A percentile compares a stretch with the other conserved stretches of the same genome.
phyloP scores from a whole-genome alignment of 2,113 vertebrate genomes.

The Muntiacus reevesi region DNA sequence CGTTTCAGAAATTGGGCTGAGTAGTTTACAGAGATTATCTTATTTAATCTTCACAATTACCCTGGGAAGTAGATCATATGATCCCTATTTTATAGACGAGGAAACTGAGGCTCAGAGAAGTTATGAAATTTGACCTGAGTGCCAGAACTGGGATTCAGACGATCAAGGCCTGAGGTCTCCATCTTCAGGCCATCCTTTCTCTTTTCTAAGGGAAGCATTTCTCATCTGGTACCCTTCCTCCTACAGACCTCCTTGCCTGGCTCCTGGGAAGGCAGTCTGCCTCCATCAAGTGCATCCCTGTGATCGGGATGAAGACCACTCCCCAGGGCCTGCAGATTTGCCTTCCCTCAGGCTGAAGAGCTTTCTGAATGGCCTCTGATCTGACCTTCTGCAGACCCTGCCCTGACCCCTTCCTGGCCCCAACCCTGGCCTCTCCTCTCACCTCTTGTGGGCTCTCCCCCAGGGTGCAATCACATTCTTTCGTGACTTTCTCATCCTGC shows the following conservation, averaged over 20 bases:
- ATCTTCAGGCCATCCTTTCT: background rate
- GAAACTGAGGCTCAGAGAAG: background rate
- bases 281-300: accelerated
- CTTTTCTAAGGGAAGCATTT: background rate
- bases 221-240: accelerated
- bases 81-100: background rate
- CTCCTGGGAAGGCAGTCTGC: background rate
- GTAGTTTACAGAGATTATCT: background rate
- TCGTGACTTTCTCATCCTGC: background rate
- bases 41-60: background rate
- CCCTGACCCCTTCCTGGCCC: background rate
- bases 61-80: background rate
- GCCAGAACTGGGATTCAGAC: background rate
- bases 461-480: accelerated
- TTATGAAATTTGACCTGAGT: background rate
- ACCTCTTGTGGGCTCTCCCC: background rate
- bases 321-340: background rate
- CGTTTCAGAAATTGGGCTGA: accelerated
- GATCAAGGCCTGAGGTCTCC: background rate
- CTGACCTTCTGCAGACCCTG: background rate
- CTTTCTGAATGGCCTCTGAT: background rate
- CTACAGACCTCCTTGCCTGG: background rate
- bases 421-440: background rate
- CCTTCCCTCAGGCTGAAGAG: background rate
- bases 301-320: accelerated